Percentiles rank a stretch among this genome's conserved stretches.
phyloP scores from a whole-genome alignment of 2,888 invertebrate species.

The Brenthis ino region DNA sequence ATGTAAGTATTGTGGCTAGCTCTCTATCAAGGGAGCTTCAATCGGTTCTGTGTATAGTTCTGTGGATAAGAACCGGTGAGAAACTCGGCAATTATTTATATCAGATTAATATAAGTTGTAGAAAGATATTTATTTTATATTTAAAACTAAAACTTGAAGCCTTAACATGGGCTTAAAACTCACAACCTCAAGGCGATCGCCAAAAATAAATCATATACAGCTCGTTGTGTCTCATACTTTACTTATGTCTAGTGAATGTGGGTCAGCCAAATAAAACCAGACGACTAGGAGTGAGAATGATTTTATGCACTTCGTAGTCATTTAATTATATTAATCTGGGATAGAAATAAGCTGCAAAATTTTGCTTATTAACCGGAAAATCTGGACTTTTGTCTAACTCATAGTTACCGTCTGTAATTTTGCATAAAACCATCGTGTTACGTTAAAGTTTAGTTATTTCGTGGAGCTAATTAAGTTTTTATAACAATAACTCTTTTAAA shows the following conservation, averaged over 20 bases:
- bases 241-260: constrained; percentile 20
- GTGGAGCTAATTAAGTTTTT: constrained; percentile 1
- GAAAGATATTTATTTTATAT: too few relatives aligned
- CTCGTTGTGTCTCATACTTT: not conserved
- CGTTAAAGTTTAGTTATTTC: too few relatives aligned
- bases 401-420: constrained; percentile 7
- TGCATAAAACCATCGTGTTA: not conserved
- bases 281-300: constrained; percentile 26
- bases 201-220: not conserved
- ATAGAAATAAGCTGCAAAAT: constrained; percentile 24
- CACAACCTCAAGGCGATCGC: not conserved
- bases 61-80: too few relatives aligned
- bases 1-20: too few relatives aligned
- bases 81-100: too few relatives aligned
- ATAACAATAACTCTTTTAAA: constrained; percentile 7
- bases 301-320: constrained; percentile 34
- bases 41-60: too few relatives aligned
- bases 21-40: too few relatives aligned
- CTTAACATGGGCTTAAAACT: too few relatives aligned
- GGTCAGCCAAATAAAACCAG: constrained; percentile 31
- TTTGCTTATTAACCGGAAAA: constrained; percentile 20
- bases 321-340: constrained; percentile 33
- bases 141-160: too few relatives aligned
- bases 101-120: too few relatives aligned
- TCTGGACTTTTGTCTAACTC: constrained; percentile 6